Base-by-base conservation (phyloP, 2,797 vertebrate species). In the Darevskia mixta region DNA sequence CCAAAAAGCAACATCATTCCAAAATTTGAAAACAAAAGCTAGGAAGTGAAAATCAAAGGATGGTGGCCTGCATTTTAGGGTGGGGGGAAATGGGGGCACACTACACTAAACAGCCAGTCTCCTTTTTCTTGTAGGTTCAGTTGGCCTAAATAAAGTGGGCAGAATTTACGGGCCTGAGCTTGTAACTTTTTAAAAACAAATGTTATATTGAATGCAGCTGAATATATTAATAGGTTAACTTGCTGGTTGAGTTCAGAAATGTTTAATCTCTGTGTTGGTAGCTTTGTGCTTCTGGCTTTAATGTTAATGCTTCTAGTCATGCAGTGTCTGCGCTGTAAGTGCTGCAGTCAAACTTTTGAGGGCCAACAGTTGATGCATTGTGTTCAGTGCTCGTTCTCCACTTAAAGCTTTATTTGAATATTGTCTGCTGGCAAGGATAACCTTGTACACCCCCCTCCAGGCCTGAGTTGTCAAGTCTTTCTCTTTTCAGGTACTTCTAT, bases 401-500 rank as follows among this genome's bases (percentile, higher is more conserved):
- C 87, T 17, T 7, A 29, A 76, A 49, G 23, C 4, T 23, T 23
- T 49, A 85, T 86, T 86, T 73, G 41, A 87, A 11, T 10, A 6
- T 0, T 79, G 38, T 45, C 80, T 92, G 11, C n/a, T 75, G 78
- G n/a, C 66, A 64, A 69, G 41, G 15, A 35, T 73, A 84, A 35
- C 8, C 43, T 71, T 84, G 8, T 73, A n/a, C 8, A 71, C 61
- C 49, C 13, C 49, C 13, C 49, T 75, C 58, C 55, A 64, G 3
- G 2, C 86, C 88, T 93, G 69, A 76, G 92, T 45, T 82, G 18
- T 90, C 23, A 87, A 66, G 71, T 79, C 58, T 87, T 79, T 95
- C 69, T 95, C 61, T 93, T 92, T 93, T n/a, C 95, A 99, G 99
- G 97, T 99, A 99, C 97, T 99, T 99, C 95, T 99, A 99, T 92